Evolutionary conservation across 2,888 invertebrate genomes (phyloP).

Genomic region (Agrypnus murinus): DNA sequence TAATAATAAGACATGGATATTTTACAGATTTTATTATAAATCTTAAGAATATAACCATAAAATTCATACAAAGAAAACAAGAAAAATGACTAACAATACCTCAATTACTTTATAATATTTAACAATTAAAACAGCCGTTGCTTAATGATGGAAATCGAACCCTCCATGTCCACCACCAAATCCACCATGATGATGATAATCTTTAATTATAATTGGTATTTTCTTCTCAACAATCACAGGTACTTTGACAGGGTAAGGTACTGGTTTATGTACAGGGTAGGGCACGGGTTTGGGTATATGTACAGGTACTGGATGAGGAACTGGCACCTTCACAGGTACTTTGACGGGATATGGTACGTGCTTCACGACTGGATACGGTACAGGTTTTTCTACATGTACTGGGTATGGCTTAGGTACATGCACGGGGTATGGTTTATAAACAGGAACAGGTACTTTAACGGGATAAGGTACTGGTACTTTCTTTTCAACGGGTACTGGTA

Average conservation of each 20-base stretch:
- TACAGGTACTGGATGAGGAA: slow-evolving; percentile 60
- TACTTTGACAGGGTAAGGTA: slow-evolving; percentile 70
- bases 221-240: slow-evolving; percentile 69
- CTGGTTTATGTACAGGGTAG: slow-evolving; percentile 68
- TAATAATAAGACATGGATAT: too few species aligned
- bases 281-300: slow-evolving; percentile 68
- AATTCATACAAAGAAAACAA: slow-evolving; percentile 32
- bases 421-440: slow-evolving; percentile 70
- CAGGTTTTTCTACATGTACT: slow-evolving; percentile 72
- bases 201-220: slow-evolving; percentile 60
- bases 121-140: slow-evolving; percentile 30
- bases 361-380: slow-evolving; percentile 73
- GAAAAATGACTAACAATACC: slow-evolving; percentile 31
- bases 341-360: slow-evolving; percentile 69
- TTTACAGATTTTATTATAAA: background rate
- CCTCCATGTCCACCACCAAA: slow-evolving; percentile 23
- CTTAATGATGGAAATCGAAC: slow-evolving; percentile 38
- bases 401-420: slow-evolving; percentile 71
- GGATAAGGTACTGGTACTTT: slow-evolving; percentile 74
- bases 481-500: slow-evolving; percentile 76
- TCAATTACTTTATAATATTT: background rate
- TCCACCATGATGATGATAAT: slow-evolving; percentile 46
- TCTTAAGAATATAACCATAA: slow-evolving; percentile 18
- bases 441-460: slow-evolving; percentile 64
- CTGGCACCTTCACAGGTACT: slow-evolving; percentile 68